Base-by-base conservation (phyloP, 2,797 vertebrate genomes). In the Sciurus carolinensis region DNA sequence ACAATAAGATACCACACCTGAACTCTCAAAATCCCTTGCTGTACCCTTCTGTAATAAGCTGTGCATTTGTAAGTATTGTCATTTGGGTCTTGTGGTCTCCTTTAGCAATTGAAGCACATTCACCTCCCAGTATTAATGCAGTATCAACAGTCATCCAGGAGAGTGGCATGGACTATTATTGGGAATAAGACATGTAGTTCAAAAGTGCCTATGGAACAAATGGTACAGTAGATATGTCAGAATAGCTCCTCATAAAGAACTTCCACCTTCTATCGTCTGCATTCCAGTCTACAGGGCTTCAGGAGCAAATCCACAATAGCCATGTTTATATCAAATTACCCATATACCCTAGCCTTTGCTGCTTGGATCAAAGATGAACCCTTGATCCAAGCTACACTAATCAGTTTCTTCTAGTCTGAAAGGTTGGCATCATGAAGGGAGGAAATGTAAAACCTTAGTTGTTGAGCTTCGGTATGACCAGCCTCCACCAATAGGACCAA, bases 361-460 rank as follows among this genome's bases (percentile, higher is more conserved):
- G 39, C 50, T 82, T 3, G 12, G 52, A 77, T 50, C 69, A 82
- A 33, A 71, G 83, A 17, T 80, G 83, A 91, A 69, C 64, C 12
- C n/a, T n/a, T 73, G 64, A 67, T 30, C 42, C 71, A 83, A 80
- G 30, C 3, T 81, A 73, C 62, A 80, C 44, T 62, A 77, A 81
- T 77, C 54, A 36, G 62, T 67, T 39, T 97, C 69, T 94, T 81
- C 15, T 12, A 81, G 62, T 72, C 47, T 82, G 14, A 94, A 93
- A 36, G 10, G 18, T 39, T 85, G 59, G 26, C 7, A 4, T 92
- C 54, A 83, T 57, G 54, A 93, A 87, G 67, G 42, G 4, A 88
- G 39, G 22, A 82, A 33, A 91, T 30, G 6, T 57, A 26, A 91
- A 94, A 84, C 13, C 50, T 91, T 88, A 82, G 33, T 22, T 75